Evolutionary conservation across 2,888 invertebrate genomes (phyloP), one percentile per base, ranked within the genome.

Genomic region (Panorpa germanica): DNA sequence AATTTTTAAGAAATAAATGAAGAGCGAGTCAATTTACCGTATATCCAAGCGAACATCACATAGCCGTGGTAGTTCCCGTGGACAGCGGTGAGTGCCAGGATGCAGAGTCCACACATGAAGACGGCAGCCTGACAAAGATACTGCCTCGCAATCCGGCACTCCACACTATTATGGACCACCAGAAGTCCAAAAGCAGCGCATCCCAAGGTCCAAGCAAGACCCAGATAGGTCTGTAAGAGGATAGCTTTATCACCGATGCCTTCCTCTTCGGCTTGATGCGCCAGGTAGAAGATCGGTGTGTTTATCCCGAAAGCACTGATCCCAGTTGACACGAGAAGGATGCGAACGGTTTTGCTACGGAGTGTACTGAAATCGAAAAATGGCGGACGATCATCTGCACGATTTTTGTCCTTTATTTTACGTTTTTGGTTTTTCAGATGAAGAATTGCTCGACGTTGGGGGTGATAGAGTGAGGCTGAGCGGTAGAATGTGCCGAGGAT

Each of bases 401-500:
- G 74, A 46, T 70, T 77, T 45, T 74, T 73, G 47, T 78, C 77
- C 50, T 80, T 77, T 59, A 78, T 72, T 53, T 78, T 80, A 37
- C 77, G 61, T 48, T 82, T 81, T 50, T 85, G 83, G 53, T 81
- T 83, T 54, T 85, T 86, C 44, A 86, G 67, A 51, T 86, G 85
- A 23, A 86, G 61, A 42, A 86, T 85, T 34, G 83, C 85, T 35
- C 83, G 62, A 34, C 85, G 55, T 48, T 85, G 81, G 0, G 85
- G 85, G 49, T 86, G 85, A 53, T 86, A 86, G 6, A 86, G 60
- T 0, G 83, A 82, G 1, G 85, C 83, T 5, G 83, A 83, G 18
- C 86, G 70, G 55, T 85, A 86, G 55, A 82, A 78, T 4, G 80
- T 81, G 30, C 83, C 85, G 17, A 85, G 63, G 44, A 85, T 73